Percentiles rank a stretch among this genome's conserved stretches.
Conservation (phyloP, 37 sponge, comb jelly and placozoan genomes). For the Spongilla lacustris region DNA sequence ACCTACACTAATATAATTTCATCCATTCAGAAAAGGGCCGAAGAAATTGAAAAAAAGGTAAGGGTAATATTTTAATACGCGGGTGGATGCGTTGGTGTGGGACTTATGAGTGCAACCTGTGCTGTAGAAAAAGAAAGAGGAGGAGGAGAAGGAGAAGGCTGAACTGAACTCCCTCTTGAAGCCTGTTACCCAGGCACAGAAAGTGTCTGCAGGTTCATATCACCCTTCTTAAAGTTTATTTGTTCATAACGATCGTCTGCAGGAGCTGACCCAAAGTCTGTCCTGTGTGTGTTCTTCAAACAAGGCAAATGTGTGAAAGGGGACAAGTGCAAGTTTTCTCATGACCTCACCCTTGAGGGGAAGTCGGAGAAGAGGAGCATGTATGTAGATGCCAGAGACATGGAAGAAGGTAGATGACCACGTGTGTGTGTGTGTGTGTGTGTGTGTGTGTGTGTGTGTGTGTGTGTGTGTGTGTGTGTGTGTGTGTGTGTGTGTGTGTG, state of each 20-base stretch:
- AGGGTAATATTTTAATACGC: slow-evolving; percentile 21
- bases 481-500: slow-evolving; percentile 7
- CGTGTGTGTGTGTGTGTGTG: neutral
- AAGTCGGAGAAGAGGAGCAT: slow-evolving; percentile 93
- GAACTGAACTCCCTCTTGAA: slow-evolving; percentile 82
- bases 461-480: slow-evolving; percentile 3
- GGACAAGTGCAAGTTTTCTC: slow-evolving; percentile 99
- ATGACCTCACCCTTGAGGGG: slow-evolving; percentile 89
- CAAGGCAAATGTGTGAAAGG: slow-evolving; percentile 96
- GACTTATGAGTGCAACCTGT: neutral
- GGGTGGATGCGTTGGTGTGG: neutral
- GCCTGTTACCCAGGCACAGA: slow-evolving; percentile 73
- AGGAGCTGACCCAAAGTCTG: slow-evolving; percentile 97
- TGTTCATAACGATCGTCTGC: neutral
- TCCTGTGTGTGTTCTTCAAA: slow-evolving; percentile 95
- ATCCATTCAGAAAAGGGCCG: slow-evolving; percentile 22
- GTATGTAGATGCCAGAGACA: slow-evolving; percentile 92
- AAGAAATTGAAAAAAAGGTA: slow-evolving; percentile 36
- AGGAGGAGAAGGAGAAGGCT: slow-evolving; percentile 64
- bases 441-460: too few species aligned
- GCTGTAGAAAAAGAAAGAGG: slow-evolving; percentile 64
- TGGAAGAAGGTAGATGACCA: slow-evolving; percentile 48
- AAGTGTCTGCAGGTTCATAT: slow-evolving; percentile 49
- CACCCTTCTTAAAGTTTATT: neutral
- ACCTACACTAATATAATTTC: neutral